A percentile compares a stretch with the other conserved stretches of the same genome.
phyloP scores from a whole-genome alignment of 2,888 invertebrate genomes.

The Tinea semifulvella region DNA sequence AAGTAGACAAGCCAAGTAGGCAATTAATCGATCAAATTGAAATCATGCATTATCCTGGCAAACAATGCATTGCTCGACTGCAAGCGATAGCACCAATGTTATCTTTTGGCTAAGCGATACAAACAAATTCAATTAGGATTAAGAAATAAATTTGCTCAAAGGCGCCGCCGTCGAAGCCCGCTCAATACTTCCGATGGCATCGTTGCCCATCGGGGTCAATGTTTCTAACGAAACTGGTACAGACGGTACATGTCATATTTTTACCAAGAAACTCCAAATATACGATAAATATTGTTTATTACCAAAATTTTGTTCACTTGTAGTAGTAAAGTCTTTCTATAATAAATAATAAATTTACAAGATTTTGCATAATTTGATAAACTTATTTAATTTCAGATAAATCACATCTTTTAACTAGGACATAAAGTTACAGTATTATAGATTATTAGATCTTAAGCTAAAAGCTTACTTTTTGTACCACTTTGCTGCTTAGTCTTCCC shows the following conservation, averaged over 20 bases:
- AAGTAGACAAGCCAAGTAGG: background rate
- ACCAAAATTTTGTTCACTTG: too few relatives aligned
- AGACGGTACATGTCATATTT: background rate
- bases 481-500: too few relatives aligned
- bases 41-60: slow-evolving; percentile 4
- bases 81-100: slow-evolving; percentile 25
- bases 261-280: background rate
- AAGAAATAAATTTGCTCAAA: slow-evolving; percentile 57
- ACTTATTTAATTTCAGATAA: too few relatives aligned
- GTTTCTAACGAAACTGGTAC: slow-evolving; percentile 35
- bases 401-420: too few relatives aligned
- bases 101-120: slow-evolving; percentile 40
- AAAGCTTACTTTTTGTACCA: too few relatives aligned
- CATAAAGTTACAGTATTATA: too few relatives aligned
- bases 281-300: background rate
- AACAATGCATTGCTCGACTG: slow-evolving; percentile 9
- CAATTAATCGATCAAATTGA: background rate
- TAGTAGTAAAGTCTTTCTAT: too few relatives aligned
- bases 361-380: too few relatives aligned
- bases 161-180: slow-evolving; percentile 32
- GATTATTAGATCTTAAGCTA: too few relatives aligned
- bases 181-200: slow-evolving; percentile 32
- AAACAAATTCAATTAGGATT: slow-evolving; percentile 65
- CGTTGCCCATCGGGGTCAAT: slow-evolving; percentile 34
- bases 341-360: too few relatives aligned